Evolutionary conservation across 2,888 invertebrate genomes (phyloP).

Genomic region (Mantis religiosa): DNA sequence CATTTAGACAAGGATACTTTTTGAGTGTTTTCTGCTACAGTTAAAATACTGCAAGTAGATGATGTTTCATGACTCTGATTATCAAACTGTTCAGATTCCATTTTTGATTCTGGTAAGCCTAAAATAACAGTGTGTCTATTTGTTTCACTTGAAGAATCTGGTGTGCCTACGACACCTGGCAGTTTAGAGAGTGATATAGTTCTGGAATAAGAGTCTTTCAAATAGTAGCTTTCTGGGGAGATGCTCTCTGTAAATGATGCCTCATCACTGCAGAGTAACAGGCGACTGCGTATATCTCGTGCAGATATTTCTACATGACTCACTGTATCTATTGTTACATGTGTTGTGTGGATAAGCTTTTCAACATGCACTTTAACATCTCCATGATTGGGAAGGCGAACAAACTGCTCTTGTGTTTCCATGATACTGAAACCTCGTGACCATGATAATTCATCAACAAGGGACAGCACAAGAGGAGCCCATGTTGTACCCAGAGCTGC

Average conservation of each 20-base stretch:
- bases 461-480: conserved; percentile 10
- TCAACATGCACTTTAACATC: conserved; percentile 47
- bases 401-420: conserved; percentile 39
- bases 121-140: background rate
- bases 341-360: conserved; percentile 50
- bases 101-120: background rate
- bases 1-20: background rate
- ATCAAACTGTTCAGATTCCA: background rate
- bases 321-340: conserved; percentile 53
- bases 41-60: background rate
- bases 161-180: too few relatives aligned
- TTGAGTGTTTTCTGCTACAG: background rate
- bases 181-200: background rate
- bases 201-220: background rate
- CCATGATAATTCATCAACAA: conserved; percentile 17
- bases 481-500: conserved; percentile 23
- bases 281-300: conserved; percentile 70
- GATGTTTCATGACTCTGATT: background rate
- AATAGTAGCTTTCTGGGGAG: conserved; percentile 20
- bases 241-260: background rate
- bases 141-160: background rate
- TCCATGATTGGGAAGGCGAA: conserved; percentile 42
- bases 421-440: conserved; percentile 21
- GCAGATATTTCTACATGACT: conserved; percentile 74
- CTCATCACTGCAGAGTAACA: conserved; percentile 40